Evolutionary conservation across 2,797 vertebrate genomes (phyloP), one percentile per base, ranked within the genome.

Genomic region (Threskiornis aethiopicus): DNA sequence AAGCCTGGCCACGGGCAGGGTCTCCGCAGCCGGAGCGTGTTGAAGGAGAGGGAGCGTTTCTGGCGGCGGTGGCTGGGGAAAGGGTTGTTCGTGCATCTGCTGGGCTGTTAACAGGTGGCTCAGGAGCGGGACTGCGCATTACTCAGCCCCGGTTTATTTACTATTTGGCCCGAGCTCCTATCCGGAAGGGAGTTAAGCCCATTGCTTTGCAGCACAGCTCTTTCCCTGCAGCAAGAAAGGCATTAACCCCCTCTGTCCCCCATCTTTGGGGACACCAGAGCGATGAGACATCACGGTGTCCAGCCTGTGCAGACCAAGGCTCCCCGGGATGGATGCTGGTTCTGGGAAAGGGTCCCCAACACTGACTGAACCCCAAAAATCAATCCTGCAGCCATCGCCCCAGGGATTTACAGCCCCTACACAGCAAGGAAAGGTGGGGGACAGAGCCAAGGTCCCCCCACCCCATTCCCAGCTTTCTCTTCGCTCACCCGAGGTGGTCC

Each of bases 21-120:
- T 6, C 33, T 19, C 75, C 0, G 2, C 31, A 42, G 46, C 21
- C 1, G 2, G 41, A 35, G 49, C 8, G 1, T 0, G 12, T 6
- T 41, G 19, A 11, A 26, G 39, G 39, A 75, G n/a, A 6, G 29
- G 31, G 54, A 44, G 31, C 8, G 8, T 35, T 93, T 18, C 41
- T 17, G 51, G 75, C 1, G 5, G 47, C 18, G 59, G 16, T 1
- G 58, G 84, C 54, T 8, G 11, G 28, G 59, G 28, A 46, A 42
- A 69, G n/a, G 14, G 65, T 13, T 52, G 46, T 1, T 42, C 14
- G 3, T 55, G 67, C 87, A 75, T 96, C 69, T 79, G 94, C 92
- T 83, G 7, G 0, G 75, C 91, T 26, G 84, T 82, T 84, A 80
- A 67, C 95, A 96, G 94, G 96, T 96, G 95, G 93, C 91, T 96